Evolutionary conservation across 2,888 invertebrate genomes (phyloP), one percentile per base, ranked within the genome.

Genomic region (Phyto melanocephala): DNA sequence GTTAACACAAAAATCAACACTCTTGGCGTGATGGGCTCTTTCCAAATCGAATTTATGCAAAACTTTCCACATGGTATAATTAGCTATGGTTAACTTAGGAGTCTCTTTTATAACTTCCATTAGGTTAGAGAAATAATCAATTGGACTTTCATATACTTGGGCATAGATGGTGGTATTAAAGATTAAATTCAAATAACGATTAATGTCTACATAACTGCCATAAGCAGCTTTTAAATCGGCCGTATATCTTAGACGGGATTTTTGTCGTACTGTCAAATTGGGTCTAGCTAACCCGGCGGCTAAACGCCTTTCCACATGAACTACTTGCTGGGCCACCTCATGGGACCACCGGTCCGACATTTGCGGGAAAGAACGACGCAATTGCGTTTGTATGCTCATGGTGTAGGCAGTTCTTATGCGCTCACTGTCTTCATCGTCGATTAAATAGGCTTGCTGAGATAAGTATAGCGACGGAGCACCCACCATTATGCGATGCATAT

Each of bases 61-160:
- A 0, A 88, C 87, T 0, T 89, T 88, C 89, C 91, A 90, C 85
- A 90, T 90, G 0, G 91, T 90, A 7, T 90, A 90, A 65, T 90
- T 91, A 40, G 90, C 90, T 62, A 90, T 84, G 6, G 87, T 86
- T 2, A 89, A 74, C 40, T 90, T 90, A 0, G 89, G 87, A 0
- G 90, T 89, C 0, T 75, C 74, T 0, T 85, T 85, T 0, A 90
- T 85, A 0, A 91, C 87, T 17, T 90, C 89, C 33, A 90, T 86
- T 54, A 87, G 56, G 65, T 88, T 88, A 17, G 84, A 83, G 22
- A 90, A 84, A 37, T 90, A 90, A 22, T 88, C 87, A 71, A 88
- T 87, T 0, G 89, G 89, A 1, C 88, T 87, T 80, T 90, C 87
- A 40, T 90, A 90, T 1, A 90, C 81, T 6, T 87, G 86, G 68